Conservation (phyloP, 2,888 invertebrate species). For the Enoplolaimus lenunculus region DNA sequence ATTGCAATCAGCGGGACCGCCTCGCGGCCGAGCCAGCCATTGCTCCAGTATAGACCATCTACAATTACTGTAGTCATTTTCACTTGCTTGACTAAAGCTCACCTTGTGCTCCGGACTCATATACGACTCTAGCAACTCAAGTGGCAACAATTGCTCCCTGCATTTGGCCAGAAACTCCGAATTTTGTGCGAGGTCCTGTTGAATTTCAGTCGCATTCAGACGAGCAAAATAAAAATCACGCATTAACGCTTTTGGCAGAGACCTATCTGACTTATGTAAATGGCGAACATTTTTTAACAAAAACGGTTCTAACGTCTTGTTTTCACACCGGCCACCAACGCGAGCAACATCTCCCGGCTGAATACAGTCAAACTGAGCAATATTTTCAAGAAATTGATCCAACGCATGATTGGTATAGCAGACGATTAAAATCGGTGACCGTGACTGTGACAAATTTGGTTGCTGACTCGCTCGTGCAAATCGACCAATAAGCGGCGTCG, state of each 20-base stretch:
- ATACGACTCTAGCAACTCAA: no score
- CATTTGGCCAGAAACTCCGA: not conserved
- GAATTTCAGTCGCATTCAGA: not conserved
- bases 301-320: constrained; percentile 43
- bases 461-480: constrained; percentile 25
- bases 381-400: constrained; percentile 65
- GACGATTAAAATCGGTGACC: constrained; percentile 56
- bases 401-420: constrained; percentile 73
- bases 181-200: not conserved
- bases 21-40: no score
- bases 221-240: not conserved
- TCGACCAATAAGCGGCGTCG: no score
- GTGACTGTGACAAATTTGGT: not conserved
- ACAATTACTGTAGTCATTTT: no score
- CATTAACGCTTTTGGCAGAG: not conserved
- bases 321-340: constrained; percentile 57
- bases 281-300: constrained; percentile 9
- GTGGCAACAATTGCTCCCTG: not conserved
- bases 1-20: no score
- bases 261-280: not conserved
- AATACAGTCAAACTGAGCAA: not conserved
- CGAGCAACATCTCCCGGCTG: constrained; percentile 50
- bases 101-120: no score
- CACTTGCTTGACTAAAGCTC: no score
- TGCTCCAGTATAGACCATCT: no score